Conservation (phyloP, 1,140 invertebrate species). For the Pogonomyrmex barbatus region DNA sequence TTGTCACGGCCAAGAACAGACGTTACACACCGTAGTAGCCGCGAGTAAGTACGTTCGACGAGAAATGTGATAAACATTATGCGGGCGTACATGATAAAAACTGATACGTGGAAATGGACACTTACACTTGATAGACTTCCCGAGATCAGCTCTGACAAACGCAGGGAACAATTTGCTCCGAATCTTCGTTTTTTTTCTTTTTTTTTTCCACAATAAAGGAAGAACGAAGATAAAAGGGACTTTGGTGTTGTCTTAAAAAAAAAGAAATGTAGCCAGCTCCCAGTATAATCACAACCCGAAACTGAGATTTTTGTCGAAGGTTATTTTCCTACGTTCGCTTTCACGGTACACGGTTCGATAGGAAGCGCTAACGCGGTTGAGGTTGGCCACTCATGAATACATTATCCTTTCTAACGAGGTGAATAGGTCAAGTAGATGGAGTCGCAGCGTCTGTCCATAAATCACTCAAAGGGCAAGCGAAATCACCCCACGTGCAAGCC, state of each 20-base stretch:
- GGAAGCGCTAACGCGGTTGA: constrained; percentile 45
- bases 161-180: not conserved
- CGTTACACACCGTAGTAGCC: constrained; percentile 37
- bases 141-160: not conserved
- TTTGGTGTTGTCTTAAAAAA: not conserved
- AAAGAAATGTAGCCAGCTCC: constrained; percentile 7
- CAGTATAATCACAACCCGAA: constrained; percentile 13
- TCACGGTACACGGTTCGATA: constrained; percentile 46
- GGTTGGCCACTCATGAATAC: constrained; percentile 80
- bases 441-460: constrained; percentile 80
- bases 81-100: constrained; percentile 7
- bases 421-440: constrained; percentile 83
- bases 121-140: not conserved
- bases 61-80: constrained; percentile 62
- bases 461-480: constrained; percentile 78
- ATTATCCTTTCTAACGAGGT: constrained; percentile 84
- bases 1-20: constrained; percentile 59
- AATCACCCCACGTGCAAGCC: constrained; percentile 69
- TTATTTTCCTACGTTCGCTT: constrained; percentile 47
- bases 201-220: not conserved
- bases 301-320: not conserved
- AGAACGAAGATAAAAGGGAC: not conserved
- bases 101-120: constrained; percentile 1
- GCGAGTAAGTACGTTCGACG: constrained; percentile 47
- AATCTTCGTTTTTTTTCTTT: no score